phyloP scores from a whole-genome alignment of 2,113 vertebrate species.

The Brachyhypopomus occidentalis region DNA sequence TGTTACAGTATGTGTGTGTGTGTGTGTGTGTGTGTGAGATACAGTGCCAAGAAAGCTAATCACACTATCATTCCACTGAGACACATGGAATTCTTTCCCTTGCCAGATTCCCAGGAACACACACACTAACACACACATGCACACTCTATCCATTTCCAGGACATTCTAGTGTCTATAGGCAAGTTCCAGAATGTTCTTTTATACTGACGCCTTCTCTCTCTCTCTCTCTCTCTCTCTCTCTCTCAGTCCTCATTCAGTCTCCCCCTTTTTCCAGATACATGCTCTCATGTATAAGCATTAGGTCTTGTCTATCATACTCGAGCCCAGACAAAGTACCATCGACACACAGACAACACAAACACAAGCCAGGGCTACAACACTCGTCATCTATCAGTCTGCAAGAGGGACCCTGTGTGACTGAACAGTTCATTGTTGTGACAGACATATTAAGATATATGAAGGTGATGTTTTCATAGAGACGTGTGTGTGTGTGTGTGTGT shows the following conservation, averaged over 20 bases:
- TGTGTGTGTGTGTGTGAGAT: background rate
- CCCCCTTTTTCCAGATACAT: background rate
- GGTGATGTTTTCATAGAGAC: background rate
- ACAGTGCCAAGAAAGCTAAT: conserved; percentile 28
- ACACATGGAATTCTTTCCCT: conserved; percentile 35
- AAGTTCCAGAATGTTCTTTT: conserved; percentile 11
- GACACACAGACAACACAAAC: too few species aligned
- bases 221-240: conserved; percentile 6
- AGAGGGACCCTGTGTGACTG: background rate
- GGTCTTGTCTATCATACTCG: too few species aligned
- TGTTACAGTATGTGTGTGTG: background rate
- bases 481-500: background rate
- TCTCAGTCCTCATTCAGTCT: background rate
- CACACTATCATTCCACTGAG: conserved; percentile 35
- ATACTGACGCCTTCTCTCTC: background rate
- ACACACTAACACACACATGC: conserved; percentile 25
- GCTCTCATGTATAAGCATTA: too few species aligned
- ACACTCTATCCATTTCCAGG: conserved; percentile 23
- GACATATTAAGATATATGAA: background rate
- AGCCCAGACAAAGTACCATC: too few species aligned
- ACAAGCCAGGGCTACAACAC: too few species aligned
- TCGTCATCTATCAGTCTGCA: background rate
- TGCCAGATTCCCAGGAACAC: conserved; percentile 40
- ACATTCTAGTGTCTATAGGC: background rate
- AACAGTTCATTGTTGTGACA: background rate